Evolutionary conservation across 92 coral and sea anemone species (phyloP), one percentile per base, ranked within the genome.

Genomic region (Micromussa lordhowensis): DNA sequence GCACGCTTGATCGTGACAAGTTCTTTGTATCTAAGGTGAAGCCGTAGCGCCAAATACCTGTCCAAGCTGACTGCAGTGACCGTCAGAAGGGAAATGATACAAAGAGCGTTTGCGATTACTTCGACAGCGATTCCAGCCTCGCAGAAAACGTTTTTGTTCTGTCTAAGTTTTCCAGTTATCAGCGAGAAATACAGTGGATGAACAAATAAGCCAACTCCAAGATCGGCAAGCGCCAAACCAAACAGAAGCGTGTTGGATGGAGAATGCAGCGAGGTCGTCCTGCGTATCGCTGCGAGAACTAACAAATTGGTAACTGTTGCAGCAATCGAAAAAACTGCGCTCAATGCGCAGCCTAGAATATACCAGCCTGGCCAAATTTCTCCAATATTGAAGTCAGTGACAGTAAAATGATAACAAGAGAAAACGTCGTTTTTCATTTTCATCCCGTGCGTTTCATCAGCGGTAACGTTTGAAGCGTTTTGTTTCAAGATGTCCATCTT

Each of bases 161-260:
- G 85, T 7, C 19, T 7, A 16, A 79, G 12, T 55, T 87, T 87
- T 6, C 82, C 90, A 19, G 70, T 19, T 17, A 79, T 79, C 22
- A 51, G 80, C 22, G 51, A 28, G 49, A 80, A 53, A 70, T 49
- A 87, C 29, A 80, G 29, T 4, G 90, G 90, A 31, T 87, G 85
- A 5, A 80, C 85, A 31, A 87, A n/a, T 19, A 87, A 71, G 35
- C 90, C 90, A 51, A 87, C 90, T 18, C 90, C 90, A 26, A 87
- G 79, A 34, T 87, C 90, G 9, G 85, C 68, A 12, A 87, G 75
- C 21, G 85, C 90, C 36, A 87, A 55, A 18, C 90, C 90, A 24
- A 69, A 78, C 64, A 87, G 78, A 15, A 87, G 76, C 0, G 85
- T 31, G 72, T 79, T 79, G 22, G 90, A 87, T 77, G 85, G 90